Conservation (phyloP, 2,888 invertebrate genomes). For the Melieria crassipennis region DNA sequence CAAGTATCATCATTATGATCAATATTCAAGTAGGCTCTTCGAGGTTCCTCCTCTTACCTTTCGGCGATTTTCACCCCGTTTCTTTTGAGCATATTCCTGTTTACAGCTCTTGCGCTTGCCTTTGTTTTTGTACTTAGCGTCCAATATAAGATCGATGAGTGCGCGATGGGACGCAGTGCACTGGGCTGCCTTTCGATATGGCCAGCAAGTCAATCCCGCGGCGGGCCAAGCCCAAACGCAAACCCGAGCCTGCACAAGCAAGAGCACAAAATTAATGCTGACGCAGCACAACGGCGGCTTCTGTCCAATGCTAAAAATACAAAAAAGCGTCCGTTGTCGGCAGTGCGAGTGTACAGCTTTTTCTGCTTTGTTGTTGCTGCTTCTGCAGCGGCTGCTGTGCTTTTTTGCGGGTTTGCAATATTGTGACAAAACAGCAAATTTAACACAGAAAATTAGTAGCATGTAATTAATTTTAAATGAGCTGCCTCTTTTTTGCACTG, state of each 20-base stretch:
- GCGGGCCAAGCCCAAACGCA: constrained; percentile 6
- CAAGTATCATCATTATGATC: constrained; percentile 53
- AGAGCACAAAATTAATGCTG: constrained; percentile 35
- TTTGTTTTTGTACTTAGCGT: constrained; percentile 7
- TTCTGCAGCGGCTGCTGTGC: background rate
- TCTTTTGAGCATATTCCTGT: background rate
- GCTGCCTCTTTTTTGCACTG: constrained; percentile 6
- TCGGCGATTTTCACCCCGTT: background rate
- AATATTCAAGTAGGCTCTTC: constrained; percentile 49
- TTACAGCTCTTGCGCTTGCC: background rate
- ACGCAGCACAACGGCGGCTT: background rate
- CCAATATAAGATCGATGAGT: constrained; percentile 35
- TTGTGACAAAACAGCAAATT: constrained; percentile 43
- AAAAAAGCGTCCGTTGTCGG: no score
- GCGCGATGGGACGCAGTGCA: background rate
- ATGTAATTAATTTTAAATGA: constrained; percentile 39
- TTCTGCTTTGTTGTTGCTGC: constrained; percentile 10
- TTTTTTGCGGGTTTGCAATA: background rate
- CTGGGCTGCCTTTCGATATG: constrained; percentile 7
- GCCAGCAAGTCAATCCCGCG: constrained; percentile 17
- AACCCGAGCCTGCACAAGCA: background rate
- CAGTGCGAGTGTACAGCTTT: no score
- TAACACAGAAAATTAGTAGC: constrained; percentile 42
- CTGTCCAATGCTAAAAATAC: no score
- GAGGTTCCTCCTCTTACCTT: constrained; percentile 36